These are phyloP conservation scores for Drosophila infuscata DNA, from an alignment of 2,888 invertebrate genomes.

Conservation along the genomic window DNA sequence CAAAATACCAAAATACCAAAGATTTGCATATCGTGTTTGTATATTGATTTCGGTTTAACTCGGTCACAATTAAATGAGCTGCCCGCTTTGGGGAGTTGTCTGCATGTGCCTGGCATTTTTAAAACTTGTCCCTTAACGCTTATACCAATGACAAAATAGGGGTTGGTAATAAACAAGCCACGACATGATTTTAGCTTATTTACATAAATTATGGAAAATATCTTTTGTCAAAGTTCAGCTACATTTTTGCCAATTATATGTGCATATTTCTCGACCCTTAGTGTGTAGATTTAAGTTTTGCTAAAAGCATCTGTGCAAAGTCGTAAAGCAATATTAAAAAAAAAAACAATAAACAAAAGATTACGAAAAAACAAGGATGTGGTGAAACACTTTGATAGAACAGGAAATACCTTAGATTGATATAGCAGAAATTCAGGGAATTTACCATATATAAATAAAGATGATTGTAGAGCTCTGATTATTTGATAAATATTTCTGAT, in stretches of 20 bases:
- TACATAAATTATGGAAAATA: slow-evolving; percentile 46
- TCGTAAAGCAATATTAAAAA: slow-evolving; percentile 57
- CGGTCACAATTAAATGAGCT: slow-evolving; percentile 44
- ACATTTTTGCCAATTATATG: slow-evolving; percentile 45
- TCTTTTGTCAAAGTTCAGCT: slow-evolving; percentile 32
- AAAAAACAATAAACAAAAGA: neutral
- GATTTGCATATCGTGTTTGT: slow-evolving; percentile 31
- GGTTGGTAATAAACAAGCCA: slow-evolving; percentile 34
- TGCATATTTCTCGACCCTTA: slow-evolving; percentile 16
- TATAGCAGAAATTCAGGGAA: neutral
- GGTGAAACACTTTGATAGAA: neutral
- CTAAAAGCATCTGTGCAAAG: slow-evolving; percentile 38
- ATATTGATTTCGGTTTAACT: slow-evolving; percentile 39
- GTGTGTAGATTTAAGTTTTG: slow-evolving; percentile 31
- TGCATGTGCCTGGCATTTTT: slow-evolving; percentile 50
- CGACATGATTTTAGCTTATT: slow-evolving; percentile 40
- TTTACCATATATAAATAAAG: neutral
- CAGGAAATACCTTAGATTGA: neutral
- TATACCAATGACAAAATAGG: slow-evolving; percentile 14
- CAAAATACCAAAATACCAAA: slow-evolving; percentile 35
- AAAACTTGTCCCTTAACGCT: slow-evolving; percentile 31
- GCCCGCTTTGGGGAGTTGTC: slow-evolving; percentile 5
- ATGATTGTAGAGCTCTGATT: neutral
- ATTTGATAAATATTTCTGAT: neutral
- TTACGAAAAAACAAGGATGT: neutral